Conservation (phyloP, 2,888 invertebrate species). For the Scrobipalpa atriplicella region DNA sequence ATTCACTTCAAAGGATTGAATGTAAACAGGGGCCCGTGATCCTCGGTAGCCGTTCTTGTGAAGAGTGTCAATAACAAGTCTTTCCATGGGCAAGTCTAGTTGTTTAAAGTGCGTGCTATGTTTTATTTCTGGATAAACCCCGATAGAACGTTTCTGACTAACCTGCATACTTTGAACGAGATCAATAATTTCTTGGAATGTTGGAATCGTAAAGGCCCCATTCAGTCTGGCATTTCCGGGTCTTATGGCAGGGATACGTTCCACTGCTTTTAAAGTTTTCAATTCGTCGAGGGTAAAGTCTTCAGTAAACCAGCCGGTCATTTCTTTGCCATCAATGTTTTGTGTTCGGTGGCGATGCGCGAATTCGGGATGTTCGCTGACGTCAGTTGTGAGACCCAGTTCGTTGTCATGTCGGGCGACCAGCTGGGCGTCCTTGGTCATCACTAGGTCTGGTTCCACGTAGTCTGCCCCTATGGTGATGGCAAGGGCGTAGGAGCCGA, state of each 20-base stretch:
- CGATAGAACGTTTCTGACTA: conserved; percentile 59
- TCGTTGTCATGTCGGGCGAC: conserved; percentile 74
- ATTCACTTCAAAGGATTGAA: conserved; percentile 73
- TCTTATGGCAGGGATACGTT: conserved; percentile 64
- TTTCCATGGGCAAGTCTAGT: conserved; percentile 66
- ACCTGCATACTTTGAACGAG: conserved; percentile 65
- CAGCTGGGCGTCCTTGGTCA: conserved; percentile 68
- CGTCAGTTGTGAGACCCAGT: conserved; percentile 65
- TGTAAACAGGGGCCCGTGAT: conserved; percentile 60
- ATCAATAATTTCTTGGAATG: conserved; percentile 73
- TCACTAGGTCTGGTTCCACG: conserved; percentile 73
- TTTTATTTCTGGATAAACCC: conserved; percentile 74
- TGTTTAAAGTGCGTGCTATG: conserved; percentile 66
- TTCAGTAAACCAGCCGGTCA: conserved; percentile 73
- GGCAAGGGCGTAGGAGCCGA: conserved; percentile 72
- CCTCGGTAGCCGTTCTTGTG: conserved; percentile 65
- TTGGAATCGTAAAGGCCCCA: conserved; percentile 59
- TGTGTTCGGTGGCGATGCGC: conserved; percentile 62
- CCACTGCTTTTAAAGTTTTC: conserved; percentile 65
- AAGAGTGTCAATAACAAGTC: conserved; percentile 60
- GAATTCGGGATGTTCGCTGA: conserved; percentile 62
- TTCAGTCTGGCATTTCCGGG: conserved; percentile 72
- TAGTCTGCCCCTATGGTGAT: conserved; percentile 74
- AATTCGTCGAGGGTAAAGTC: conserved; percentile 73
- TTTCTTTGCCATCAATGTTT: conserved; percentile 55